Evolutionary conservation across 2,797 vertebrate genomes (phyloP).

Genomic region (Poecilia velifera): DNA sequence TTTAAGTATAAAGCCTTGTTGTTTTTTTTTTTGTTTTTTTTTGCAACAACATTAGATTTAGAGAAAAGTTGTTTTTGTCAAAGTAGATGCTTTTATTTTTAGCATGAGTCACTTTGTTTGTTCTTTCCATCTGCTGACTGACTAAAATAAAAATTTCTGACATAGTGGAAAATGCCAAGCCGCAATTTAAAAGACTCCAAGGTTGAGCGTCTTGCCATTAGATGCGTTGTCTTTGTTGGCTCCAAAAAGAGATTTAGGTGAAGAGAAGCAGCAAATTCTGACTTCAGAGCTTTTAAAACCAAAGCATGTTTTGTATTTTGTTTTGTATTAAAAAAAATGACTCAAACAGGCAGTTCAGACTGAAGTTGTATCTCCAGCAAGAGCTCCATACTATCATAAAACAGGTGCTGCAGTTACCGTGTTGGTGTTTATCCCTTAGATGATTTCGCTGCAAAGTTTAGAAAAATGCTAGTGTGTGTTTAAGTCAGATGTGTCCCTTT

Average conservation of each 20-base stretch:
- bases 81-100: background rate
- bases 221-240: conserved; percentile 6
- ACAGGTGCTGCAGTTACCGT: background rate
- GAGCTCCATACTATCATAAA: conserved; percentile 6
- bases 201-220: background rate
- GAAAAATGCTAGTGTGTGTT: conserved; percentile 21
- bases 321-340: background rate
- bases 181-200: conserved; percentile 5
- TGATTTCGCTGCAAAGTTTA: conserved; percentile 8
- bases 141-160: background rate
- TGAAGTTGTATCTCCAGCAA: background rate
- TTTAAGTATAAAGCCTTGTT: conserved; percentile 1
- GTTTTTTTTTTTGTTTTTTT: background rate
- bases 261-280: conserved; percentile 11
- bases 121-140: conserved; percentile 13
- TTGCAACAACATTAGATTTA: conserved; percentile 11
- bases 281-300: background rate
- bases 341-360: conserved; percentile 2
- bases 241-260: background rate
- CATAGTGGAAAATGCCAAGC: conserved; percentile 13
- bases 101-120: conserved; percentile 9
- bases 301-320: conserved; percentile 8
- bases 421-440: conserved; percentile 15
- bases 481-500: background rate
- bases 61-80: conserved; percentile 6